Percentiles rank a stretch among this genome's conserved stretches.
phyloP scores from a whole-genome alignment of 1,140 invertebrate genomes.

The Drosophila busckii region DNA sequence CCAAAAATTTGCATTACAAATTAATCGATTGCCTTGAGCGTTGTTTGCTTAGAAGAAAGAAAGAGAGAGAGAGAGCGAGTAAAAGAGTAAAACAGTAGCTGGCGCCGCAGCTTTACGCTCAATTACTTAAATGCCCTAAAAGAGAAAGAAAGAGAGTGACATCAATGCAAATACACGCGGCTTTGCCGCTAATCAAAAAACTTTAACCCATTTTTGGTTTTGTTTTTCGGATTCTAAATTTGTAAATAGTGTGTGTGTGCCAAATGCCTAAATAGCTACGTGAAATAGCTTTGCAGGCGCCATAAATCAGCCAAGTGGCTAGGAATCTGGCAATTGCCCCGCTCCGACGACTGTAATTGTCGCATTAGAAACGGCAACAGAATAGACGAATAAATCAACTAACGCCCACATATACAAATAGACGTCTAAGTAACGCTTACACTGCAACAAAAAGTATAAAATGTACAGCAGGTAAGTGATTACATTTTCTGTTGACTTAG shows the following conservation, averaged over 20 bases:
- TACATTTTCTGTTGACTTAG: too few relatives aligned
- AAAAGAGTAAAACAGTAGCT: slow-evolving; percentile 22
- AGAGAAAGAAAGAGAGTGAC: slow-evolving; percentile 37
- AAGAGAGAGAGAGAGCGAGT: background rate
- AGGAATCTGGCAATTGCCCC: slow-evolving; percentile 52
- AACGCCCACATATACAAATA: slow-evolving; percentile 37
- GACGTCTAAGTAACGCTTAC: slow-evolving; percentile 11
- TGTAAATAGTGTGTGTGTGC: slow-evolving; percentile 52
- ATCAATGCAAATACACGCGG: slow-evolving; percentile 27
- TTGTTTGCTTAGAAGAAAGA: slow-evolving; percentile 1
- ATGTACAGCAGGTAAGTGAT: too few relatives aligned
- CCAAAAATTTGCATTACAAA: slow-evolving; percentile 56
- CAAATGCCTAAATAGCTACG: slow-evolving; percentile 61
- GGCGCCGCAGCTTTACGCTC: slow-evolving; percentile 47
- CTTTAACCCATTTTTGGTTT: slow-evolving; percentile 36
- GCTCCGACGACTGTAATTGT: slow-evolving; percentile 54
- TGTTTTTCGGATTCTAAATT: slow-evolving; percentile 8
- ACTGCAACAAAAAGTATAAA: too few relatives aligned
- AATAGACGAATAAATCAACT: slow-evolving; percentile 65
- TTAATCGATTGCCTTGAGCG: slow-evolving; percentile 59
- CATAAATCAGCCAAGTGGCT: slow-evolving; percentile 70
- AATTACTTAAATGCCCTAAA: slow-evolving; percentile 49
- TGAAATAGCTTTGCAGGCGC: slow-evolving; percentile 55
- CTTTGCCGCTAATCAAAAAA: slow-evolving; percentile 47
- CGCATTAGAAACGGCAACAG: slow-evolving; percentile 72